Base-by-base conservation (phyloP, 92 coral and sea anemone species). In the Siderastrea siderea region DNA sequence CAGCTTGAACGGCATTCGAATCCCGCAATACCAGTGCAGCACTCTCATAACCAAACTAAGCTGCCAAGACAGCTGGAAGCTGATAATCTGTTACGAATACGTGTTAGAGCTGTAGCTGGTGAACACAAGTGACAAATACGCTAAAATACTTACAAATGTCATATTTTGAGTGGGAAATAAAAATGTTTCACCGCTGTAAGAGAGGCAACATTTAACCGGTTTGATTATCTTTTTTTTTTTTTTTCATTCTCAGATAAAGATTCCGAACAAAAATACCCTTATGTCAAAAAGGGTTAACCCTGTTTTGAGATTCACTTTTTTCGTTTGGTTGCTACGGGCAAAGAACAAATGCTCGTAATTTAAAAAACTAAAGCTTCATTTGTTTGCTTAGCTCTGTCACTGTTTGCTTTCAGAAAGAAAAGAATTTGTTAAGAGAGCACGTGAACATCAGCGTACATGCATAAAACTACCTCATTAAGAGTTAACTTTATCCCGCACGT, bases 381-480 rank as follows among this genome's bases (percentile, higher is more conserved):
- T 84, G 79, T 73, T 73, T 84, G 68, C 73, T 51, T 61, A 14
- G 43, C 61, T 49, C 71, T 47, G 11, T 47, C 70, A 26, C 16
- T 83, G 26, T 83, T 83, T 83, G 44, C 69, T 60, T 82, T 71
- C 55, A 26, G 2, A 59, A 47, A 85, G 38, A 59, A 52, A 53
- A 67, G 53, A 45, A 77, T 55, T 75, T 75, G 88, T 63, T 67
- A 64, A 76, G 0, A 6, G n/a, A 49, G 51, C 93, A 90, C 93
- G 93, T 90, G 93, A 69, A 78, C 47, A 84, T 62, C 93, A 79
- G 45, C 61, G 45, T 89, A 85, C 93, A 90, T 84, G 93, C 90
- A 90, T 90, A 90, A 90, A 77, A 63, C 68, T 69, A 15, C 45
- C 69, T 85, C 84, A 85, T 85, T 85, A 85, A 14, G 3, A 10